A percentile compares a stretch with the other conserved stretches of the same genome.
Conservation (phyloP, 2,888 invertebrate genomes). For the Lacanobia oleracea region DNA sequence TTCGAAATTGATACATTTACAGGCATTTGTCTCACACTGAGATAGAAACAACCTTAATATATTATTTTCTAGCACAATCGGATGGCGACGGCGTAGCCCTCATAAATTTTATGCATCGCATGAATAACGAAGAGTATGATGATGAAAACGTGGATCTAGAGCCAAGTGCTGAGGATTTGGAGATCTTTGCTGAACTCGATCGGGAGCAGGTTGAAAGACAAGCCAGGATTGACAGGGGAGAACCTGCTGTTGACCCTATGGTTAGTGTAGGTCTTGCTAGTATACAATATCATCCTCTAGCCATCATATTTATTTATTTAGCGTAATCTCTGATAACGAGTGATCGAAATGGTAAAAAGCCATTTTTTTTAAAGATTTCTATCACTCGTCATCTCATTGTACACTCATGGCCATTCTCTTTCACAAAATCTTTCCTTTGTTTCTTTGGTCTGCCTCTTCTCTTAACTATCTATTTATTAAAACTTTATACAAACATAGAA, state of each 20-base stretch:
- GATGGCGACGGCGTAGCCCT: constrained; percentile 78
- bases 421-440: not conserved
- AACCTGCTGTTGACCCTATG: constrained; percentile 86
- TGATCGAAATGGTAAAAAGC: too few species aligned
- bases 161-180: constrained; percentile 84
- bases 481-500: too few species aligned
- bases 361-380: not conserved
- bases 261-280: constrained; percentile 62
- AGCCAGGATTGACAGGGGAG: constrained; percentile 85
- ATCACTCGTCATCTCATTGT: not conserved
- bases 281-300: not conserved
- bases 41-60: not conserved
- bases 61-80: constrained; percentile 58
- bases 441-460: not conserved
- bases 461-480: too few species aligned
- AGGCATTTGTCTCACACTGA: not conserved
- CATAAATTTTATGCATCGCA: constrained; percentile 77
- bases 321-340: too few species aligned
- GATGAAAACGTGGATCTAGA: constrained; percentile 76
- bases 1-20: not conserved
- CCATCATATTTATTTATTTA: not conserved
- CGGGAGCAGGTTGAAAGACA: constrained; percentile 80
- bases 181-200: constrained; percentile 85
- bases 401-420: not conserved
- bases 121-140: constrained; percentile 67